These are phyloP conservation scores for Phortica okadai DNA, from an alignment of 2,888 invertebrate genomes.

Conservation along the genomic window DNA sequence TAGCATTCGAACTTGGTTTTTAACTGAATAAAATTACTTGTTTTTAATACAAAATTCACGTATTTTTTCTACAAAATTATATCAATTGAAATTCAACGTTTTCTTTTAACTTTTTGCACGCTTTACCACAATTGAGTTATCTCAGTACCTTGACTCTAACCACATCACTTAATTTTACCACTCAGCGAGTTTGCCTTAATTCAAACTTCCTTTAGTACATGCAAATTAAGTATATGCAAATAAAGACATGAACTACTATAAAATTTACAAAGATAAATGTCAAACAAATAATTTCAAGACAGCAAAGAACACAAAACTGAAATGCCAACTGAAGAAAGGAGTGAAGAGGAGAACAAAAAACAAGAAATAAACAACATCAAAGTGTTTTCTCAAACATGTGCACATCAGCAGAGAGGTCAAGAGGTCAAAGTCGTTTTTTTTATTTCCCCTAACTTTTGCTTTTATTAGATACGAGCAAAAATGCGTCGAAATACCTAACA, in stretches of 20 bases:
- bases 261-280: constrained; percentile 8
- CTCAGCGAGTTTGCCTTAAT: background rate
- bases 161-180: background rate
- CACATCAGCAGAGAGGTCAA: constrained; percentile 43
- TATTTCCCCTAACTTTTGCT: constrained; percentile 30
- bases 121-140: too few species aligned
- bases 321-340: background rate
- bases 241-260: background rate
- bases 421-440: constrained; percentile 45
- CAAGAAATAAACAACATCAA: background rate
- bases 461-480: constrained; percentile 7
- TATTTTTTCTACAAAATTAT: too few species aligned
- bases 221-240: constrained; percentile 3
- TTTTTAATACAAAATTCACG: too few species aligned
- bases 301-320: background rate
- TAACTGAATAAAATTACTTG: too few species aligned
- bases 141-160: background rate
- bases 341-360: background rate
- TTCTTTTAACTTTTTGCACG: too few species aligned
- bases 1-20: too few species aligned
- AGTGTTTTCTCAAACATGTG: background rate
- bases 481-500: background rate
- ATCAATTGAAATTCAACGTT: too few species aligned
- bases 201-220: constrained; percentile 5
- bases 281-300: constrained; percentile 6